Conservation (phyloP, 2,888 invertebrate species). For the Acutogordius australiensis region DNA sequence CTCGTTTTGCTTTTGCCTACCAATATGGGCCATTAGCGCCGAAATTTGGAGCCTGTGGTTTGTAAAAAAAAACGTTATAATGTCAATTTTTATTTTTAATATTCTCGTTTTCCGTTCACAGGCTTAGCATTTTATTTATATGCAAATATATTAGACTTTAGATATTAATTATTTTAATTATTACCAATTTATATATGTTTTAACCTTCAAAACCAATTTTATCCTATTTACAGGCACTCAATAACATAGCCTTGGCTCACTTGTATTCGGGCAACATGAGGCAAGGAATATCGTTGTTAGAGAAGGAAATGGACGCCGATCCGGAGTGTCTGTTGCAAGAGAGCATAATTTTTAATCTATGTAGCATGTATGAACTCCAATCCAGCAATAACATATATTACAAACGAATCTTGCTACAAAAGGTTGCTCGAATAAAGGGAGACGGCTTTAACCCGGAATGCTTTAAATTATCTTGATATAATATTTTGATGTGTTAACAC, state of each 20-base stretch:
- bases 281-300: background rate
- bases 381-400: slow-evolving; percentile 4
- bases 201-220: background rate
- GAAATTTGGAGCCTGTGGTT: too few relatives aligned
- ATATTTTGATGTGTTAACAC: too few relatives aligned
- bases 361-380: background rate
- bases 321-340: background rate
- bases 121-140: too few relatives aligned
- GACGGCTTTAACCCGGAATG: background rate
- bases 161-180: background rate
- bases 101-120: too few relatives aligned
- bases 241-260: background rate
- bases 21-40: too few relatives aligned
- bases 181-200: background rate
- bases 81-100: too few relatives aligned
- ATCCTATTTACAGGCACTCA: background rate
- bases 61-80: too few relatives aligned
- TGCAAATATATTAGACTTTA: too few relatives aligned
- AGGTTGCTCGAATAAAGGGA: background rate
- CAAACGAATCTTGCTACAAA: slow-evolving; percentile 1
- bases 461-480: background rate
- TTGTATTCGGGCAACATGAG: background rate
- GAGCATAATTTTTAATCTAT: slow-evolving; percentile 2
- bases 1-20: too few relatives aligned
- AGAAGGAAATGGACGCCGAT: background rate